A percentile compares a stretch with the other conserved stretches of the same genome.
Evolutionary conservation across 2,888 invertebrate species (phyloP).

Genomic region (Zeuzera pyrina): DNA sequence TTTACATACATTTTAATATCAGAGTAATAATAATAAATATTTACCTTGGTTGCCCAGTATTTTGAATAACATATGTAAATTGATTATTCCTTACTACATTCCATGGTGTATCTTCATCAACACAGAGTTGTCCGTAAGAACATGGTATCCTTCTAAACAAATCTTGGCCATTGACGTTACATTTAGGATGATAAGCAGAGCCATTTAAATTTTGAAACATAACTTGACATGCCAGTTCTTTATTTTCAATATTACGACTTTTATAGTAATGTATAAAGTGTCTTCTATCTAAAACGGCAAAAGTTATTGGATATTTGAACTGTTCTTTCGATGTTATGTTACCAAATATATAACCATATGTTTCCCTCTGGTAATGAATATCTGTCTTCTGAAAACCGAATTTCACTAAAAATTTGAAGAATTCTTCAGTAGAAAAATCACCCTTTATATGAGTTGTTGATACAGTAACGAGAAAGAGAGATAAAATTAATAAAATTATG

Average conservation of each 20-base stretch:
- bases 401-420: slow-evolving; percentile 93
- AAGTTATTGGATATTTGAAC: slow-evolving; percentile 80
- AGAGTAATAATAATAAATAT: slow-evolving; percentile 6
- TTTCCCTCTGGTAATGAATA: slow-evolving; percentile 85
- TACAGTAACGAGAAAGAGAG: slow-evolving; percentile 26
- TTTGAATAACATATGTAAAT: slow-evolving; percentile 94
- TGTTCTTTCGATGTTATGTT: slow-evolving; percentile 86
- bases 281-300: slow-evolving; percentile 91
- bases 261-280: slow-evolving; percentile 94
- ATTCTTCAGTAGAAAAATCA: slow-evolving; percentile 73
- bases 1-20: no score
- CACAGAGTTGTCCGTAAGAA: slow-evolving; percentile 80
- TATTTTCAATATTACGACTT: slow-evolving; percentile 76
- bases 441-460: slow-evolving; percentile 53
- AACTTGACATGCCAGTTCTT: slow-evolving; percentile 82
- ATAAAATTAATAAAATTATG: slow-evolving; percentile 35
- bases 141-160: slow-evolving; percentile 92
- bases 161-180: slow-evolving; percentile 82
- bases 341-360: slow-evolving; percentile 96
- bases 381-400: slow-evolving; percentile 98
- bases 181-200: slow-evolving; percentile 88
- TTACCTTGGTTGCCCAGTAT: slow-evolving; percentile 91
- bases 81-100: slow-evolving; percentile 92
- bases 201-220: slow-evolving; percentile 91
- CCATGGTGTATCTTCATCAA: slow-evolving; percentile 88